phyloP scores from a whole-genome alignment of 2,113 vertebrate species.

The Podilymbus podiceps region DNA sequence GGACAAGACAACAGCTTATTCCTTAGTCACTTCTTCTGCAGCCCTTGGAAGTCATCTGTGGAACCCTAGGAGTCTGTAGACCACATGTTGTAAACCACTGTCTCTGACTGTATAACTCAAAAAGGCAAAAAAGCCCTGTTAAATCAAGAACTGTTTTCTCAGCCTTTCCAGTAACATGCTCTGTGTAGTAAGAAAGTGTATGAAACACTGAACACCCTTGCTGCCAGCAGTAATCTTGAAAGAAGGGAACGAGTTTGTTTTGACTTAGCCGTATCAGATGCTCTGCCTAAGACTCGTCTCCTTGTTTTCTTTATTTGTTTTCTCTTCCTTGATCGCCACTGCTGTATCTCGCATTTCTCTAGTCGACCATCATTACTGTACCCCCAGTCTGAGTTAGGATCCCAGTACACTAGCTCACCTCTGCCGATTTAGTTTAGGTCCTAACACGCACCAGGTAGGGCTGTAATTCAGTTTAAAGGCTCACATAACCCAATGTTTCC shows the following conservation, averaged over 20 bases:
- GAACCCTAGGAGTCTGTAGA: neutral
- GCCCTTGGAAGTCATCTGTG: neutral
- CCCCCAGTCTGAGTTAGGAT: neutral
- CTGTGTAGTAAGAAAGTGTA: neutral
- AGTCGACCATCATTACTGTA: neutral
- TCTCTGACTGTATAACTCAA: neutral
- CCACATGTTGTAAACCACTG: neutral
- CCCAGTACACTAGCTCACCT: neutral
- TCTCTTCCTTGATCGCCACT: neutral
- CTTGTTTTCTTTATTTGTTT: neutral
- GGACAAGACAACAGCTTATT: neutral
- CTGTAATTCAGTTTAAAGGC: neutral
- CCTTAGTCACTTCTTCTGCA: neutral
- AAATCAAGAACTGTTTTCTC: neutral
- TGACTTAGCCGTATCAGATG: neutral
- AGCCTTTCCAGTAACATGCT: neutral
- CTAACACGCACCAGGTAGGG: neutral
- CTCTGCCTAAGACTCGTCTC: neutral
- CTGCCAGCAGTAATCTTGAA: neutral
- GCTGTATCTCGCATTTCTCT: neutral
- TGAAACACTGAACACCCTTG: neutral
- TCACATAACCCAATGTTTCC: neutral
- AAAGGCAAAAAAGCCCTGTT: neutral
- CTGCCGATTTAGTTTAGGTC: neutral
- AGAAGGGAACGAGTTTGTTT: neutral